Percentiles rank a stretch among this genome's conserved stretches.
phyloP scores from a whole-genome alignment of 2,113 vertebrate genomes.

The Oryzias javanicus region DNA sequence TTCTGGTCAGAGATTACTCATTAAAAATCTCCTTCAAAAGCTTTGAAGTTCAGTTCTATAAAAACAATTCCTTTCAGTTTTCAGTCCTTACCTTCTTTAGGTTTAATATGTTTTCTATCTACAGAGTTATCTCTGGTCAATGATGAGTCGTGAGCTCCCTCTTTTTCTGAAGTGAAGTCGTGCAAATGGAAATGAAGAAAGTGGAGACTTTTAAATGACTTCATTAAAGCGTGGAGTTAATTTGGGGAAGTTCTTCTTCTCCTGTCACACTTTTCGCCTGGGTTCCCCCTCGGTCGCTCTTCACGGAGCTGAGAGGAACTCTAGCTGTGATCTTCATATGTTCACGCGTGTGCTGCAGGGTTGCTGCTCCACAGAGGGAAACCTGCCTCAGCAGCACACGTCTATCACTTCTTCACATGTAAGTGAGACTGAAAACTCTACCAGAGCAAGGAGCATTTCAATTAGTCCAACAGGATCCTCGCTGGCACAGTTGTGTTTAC shows the following conservation, averaged over 20 bases:
- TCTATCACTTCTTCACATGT: conserved; percentile 32
- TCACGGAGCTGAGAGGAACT: conserved; percentile 27
- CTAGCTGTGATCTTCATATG: conserved; percentile 24
- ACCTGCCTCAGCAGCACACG: conserved; percentile 58
- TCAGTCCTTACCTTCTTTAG: no score
- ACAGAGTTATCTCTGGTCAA: no score
- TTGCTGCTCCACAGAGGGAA: conserved; percentile 34
- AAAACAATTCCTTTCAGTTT: no score
- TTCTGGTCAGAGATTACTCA: no score
- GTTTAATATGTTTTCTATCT: no score
- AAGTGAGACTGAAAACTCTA: no score
- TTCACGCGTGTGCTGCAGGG: conserved; percentile 21
- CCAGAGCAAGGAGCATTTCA: background rate
- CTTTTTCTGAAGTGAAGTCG: no score
- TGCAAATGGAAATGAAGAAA: no score
- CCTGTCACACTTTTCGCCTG: background rate
- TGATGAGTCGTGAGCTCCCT: no score
- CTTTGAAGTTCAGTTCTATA: no score
- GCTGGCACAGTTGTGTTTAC: conserved; percentile 1
- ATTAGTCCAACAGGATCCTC: conserved; percentile 51
- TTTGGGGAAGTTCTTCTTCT: background rate
- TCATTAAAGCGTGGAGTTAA: background rate
- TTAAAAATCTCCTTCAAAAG: no score
- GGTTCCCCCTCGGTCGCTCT: conserved; percentile 47
- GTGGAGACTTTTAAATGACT: background rate